Percentiles rank a stretch among this genome's conserved stretches.
Evolutionary conservation across 1,140 invertebrate genomes (phyloP).

Genomic region (Drosophila parvula): DNA sequence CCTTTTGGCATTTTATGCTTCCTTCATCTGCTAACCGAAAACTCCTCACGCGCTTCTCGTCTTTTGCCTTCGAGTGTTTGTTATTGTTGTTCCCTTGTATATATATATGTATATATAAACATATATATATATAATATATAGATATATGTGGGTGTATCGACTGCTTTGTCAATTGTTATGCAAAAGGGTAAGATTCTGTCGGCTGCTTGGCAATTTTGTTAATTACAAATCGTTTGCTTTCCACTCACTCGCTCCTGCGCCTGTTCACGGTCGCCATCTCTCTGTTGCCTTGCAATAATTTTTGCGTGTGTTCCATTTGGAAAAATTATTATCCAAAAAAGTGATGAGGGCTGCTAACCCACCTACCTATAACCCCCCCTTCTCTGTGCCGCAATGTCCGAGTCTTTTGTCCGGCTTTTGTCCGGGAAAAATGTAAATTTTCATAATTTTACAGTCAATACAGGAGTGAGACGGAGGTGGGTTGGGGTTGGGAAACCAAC

Average conservation of each 20-base stretch:
- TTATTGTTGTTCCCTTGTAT: slow-evolving; percentile 56
- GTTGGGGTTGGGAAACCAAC: background rate
- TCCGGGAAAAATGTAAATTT: slow-evolving; percentile 72
- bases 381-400: background rate
- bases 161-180: slow-evolving; percentile 77
- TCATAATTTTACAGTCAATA: slow-evolving; percentile 77
- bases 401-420: slow-evolving; percentile 29
- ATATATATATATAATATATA: slow-evolving; percentile 18
- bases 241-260: slow-evolving; percentile 40
- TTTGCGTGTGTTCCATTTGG: slow-evolving; percentile 5
- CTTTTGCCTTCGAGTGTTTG: slow-evolving; percentile 78
- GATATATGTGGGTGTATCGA: slow-evolving; percentile 57
- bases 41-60: slow-evolving; percentile 29
- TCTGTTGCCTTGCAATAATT: background rate
- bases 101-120: slow-evolving; percentile 9
- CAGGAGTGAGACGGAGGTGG: no score
- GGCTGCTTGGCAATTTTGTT: slow-evolving; percentile 83
- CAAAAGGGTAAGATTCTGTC: slow-evolving; percentile 34
- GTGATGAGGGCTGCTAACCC: background rate
- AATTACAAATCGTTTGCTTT: slow-evolving; percentile 84
- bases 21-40: slow-evolving; percentile 25
- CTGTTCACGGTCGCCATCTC: slow-evolving; percentile 17
- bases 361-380: background rate
- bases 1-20: slow-evolving; percentile 79
- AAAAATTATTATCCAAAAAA: slow-evolving; percentile 15